A percentile compares a stretch with the other conserved stretches of the same genome.
Evolutionary conservation across 2,113 vertebrate species (phyloP).

Genomic region (Jaculus jaculus): DNA sequence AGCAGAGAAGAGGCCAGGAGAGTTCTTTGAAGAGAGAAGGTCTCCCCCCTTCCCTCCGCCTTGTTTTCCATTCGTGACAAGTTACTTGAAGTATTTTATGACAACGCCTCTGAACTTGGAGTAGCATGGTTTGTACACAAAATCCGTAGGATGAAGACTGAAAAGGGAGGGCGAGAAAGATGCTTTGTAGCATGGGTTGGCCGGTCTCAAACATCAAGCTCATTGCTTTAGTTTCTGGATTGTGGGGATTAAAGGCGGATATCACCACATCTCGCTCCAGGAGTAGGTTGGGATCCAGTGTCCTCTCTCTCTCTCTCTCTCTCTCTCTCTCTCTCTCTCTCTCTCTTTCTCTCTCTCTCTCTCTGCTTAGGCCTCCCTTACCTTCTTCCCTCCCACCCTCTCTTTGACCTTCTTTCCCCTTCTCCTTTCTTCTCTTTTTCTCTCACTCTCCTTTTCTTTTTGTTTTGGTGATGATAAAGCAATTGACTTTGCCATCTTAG

Average conservation of each 20-base stretch:
- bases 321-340: not conserved
- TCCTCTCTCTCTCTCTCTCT: not conserved
- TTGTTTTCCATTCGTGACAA: not conserved
- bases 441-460: not conserved
- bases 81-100: not conserved
- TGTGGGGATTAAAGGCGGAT: not conserved
- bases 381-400: not conserved
- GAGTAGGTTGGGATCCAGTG: not conserved
- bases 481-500: not conserved
- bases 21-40: not conserved
- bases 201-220: not conserved
- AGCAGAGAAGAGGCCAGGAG: too few relatives aligned
- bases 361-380: rapidly evolving
- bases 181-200: not conserved
- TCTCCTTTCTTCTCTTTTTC: too few relatives aligned
- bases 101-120: not conserved
- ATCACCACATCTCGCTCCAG: not conserved
- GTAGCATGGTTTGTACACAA: not conserved
- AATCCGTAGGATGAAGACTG: not conserved
- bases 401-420: not conserved
- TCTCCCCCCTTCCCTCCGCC: too few relatives aligned
- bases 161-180: not conserved
- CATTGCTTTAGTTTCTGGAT: not conserved
- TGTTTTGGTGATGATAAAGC: too few relatives aligned
- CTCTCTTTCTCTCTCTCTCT: not conserved